These are phyloP conservation scores for Amazona vittata DNA, from an alignment of 2,113 vertebrate species.

Conservation along the genomic window DNA sequence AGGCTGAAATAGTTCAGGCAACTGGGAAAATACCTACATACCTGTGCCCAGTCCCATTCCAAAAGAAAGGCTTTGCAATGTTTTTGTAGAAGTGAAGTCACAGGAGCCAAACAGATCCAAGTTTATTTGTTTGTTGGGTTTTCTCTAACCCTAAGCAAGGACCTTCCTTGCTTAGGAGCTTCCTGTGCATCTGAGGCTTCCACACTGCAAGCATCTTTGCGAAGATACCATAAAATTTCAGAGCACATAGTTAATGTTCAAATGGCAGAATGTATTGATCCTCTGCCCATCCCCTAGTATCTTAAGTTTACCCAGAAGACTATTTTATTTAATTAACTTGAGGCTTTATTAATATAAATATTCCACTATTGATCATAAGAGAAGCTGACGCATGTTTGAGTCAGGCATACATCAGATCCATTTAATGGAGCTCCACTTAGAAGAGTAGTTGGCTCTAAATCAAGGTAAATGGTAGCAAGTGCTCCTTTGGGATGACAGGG, in stretches of 20 bases:
- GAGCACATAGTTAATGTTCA: conserved; percentile 81
- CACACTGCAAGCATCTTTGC: conserved; percentile 50
- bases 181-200: conserved; percentile 17
- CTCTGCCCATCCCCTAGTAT: conserved; percentile 80
- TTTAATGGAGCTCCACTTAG: conserved; percentile 78
- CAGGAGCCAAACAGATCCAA: background rate
- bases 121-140: background rate
- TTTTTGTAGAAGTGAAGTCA: background rate
- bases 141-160: background rate
- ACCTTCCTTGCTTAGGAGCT: background rate
- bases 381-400: conserved; percentile 87
- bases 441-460: conserved; percentile 84
- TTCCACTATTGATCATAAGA: conserved; percentile 93
- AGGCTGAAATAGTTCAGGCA: background rate
- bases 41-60: background rate
- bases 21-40: background rate
- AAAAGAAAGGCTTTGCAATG: background rate
- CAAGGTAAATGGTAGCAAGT: conserved; percentile 90
- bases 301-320: conserved; percentile 87
- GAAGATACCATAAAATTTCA: conserved; percentile 75
- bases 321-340: conserved; percentile 96
- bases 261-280: conserved; percentile 78
- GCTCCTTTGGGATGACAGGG: conserved; percentile 84
- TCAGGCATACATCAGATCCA: conserved; percentile 82
- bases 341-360: conserved; percentile 98